phyloP scores from a whole-genome alignment of 2,113 vertebrate genomes.

The Trachemys scripta region DNA sequence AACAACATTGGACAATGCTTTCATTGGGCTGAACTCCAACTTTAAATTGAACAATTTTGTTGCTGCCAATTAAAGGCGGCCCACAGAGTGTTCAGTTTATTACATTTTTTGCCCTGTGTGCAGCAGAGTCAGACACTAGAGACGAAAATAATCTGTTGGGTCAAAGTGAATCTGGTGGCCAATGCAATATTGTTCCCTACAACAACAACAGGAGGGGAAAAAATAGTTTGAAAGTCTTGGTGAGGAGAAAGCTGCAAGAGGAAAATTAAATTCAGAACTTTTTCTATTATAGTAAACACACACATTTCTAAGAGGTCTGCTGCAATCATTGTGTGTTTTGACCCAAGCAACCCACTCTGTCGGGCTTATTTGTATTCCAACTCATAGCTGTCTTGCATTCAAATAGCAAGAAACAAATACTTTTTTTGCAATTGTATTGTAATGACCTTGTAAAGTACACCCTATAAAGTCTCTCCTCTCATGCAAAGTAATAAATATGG shows the following conservation, averaged over 20 bases:
- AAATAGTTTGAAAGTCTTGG: not conserved
- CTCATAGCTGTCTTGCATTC: not conserved
- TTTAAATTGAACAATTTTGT: not conserved
- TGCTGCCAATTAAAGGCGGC: not conserved
- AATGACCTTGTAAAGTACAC: not conserved
- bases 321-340: not conserved
- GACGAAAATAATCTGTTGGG: not conserved
- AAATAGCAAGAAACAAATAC: rapidly evolving
- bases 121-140: not conserved
- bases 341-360: not conserved
- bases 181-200: not conserved
- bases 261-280: not conserved
- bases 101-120: not conserved
- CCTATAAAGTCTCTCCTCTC: not conserved
- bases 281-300: not conserved
- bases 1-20: not conserved
- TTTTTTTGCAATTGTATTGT: not conserved
- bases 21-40: slow-evolving; percentile 4
- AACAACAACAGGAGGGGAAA: not conserved
- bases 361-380: not conserved
- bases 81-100: not conserved
- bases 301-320: not conserved
- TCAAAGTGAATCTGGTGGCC: not conserved
- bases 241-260: not conserved
- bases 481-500: not conserved